Percentiles rank a stretch among this genome's conserved stretches.
phyloP scores from a whole-genome alignment of 2,113 vertebrate species.

The Bos taurus region DNA sequence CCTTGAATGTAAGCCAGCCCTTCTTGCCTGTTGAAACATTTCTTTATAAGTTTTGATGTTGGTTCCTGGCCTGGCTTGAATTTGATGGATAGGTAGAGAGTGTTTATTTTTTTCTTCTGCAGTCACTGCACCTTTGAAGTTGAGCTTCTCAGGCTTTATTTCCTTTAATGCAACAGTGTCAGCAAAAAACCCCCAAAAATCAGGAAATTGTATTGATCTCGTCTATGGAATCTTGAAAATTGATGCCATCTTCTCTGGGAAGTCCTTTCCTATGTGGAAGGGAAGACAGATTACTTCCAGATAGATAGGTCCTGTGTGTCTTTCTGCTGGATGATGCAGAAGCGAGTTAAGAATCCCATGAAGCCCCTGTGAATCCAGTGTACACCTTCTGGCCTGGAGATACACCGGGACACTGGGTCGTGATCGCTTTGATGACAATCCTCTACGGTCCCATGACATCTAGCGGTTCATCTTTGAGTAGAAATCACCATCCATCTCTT shows the following conservation, averaged over 20 bases:
- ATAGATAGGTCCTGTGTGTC: neutral
- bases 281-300: neutral
- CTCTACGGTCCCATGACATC: neutral
- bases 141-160: neutral
- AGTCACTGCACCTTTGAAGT: neutral
- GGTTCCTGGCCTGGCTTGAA: neutral
- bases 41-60: neutral
- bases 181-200: neutral
- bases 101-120: neutral
- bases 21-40: neutral
- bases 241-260: slow-evolving; percentile 20
- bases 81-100: neutral
- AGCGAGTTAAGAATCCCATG: neutral
- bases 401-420: neutral
- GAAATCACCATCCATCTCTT: neutral
- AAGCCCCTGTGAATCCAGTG: neutral
- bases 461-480: neutral
- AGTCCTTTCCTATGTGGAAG: neutral
- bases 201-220: slow-evolving; percentile 14
- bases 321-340: neutral
- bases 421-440: neutral
- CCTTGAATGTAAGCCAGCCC: neutral
- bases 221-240: neutral
- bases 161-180: neutral
- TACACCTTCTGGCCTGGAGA: neutral